These are phyloP conservation scores for Danio tinwini DNA, from an alignment of 2,797 vertebrate genomes.

Conservation along the genomic window DNA sequence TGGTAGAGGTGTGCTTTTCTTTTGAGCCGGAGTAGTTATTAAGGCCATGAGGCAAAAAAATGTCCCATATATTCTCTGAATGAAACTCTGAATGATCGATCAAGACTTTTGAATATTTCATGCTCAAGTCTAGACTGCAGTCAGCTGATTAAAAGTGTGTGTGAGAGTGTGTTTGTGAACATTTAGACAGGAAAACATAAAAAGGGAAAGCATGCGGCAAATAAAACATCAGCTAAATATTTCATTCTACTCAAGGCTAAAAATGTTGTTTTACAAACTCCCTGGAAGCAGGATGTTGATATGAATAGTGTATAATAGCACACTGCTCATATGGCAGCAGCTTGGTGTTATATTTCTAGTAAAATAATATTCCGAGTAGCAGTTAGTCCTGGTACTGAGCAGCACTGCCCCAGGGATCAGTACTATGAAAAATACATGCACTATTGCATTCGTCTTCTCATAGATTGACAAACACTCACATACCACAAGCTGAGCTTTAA, in stretches of 20 bases:
- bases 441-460: slow-evolving; percentile 23
- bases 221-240: not conserved
- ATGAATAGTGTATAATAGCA: slow-evolving; percentile 2
- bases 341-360: slow-evolving; percentile 1
- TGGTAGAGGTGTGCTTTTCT: no score
- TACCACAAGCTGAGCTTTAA: not conserved
- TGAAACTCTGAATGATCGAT: slow-evolving; percentile 9
- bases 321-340: not conserved
- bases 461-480: slow-evolving; percentile 12
- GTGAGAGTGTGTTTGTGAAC: slow-evolving; percentile 30
- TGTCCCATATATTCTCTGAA: not conserved
- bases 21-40: not conserved
- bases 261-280: not conserved
- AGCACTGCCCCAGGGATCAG: not conserved
- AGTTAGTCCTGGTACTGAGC: slow-evolving; percentile 8
- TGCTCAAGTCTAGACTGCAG: slow-evolving; percentile 8
- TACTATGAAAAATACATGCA: not conserved
- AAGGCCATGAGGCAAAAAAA: not conserved
- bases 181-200: not conserved
- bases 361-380: slow-evolving; percentile 31
- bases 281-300: not conserved
- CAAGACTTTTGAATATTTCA: slow-evolving; percentile 17
- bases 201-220: not conserved
- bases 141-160: slow-evolving; percentile 23
- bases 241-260: not conserved